Percentiles rank a stretch among this genome's conserved stretches.
These are phyloP conservation scores for Cercopithecus mona DNA, from an alignment of 2,113 vertebrate genomes.

Conservation along the genomic window DNA sequence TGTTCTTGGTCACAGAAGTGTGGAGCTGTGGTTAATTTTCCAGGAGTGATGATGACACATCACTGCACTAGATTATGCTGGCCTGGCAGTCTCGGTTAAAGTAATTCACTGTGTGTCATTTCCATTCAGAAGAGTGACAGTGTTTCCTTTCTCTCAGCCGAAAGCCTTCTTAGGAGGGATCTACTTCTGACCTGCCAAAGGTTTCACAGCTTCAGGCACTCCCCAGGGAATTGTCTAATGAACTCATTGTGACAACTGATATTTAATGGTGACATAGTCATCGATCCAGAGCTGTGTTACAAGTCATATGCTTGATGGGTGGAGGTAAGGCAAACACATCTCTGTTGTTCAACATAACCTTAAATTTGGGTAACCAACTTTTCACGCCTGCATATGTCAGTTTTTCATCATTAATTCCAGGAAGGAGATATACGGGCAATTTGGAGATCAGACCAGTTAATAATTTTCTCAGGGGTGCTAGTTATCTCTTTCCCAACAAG, in stretches of 20 bases:
- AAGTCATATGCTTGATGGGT: background rate
- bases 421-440: background rate
- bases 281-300: background rate
- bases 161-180: conserved; percentile 31
- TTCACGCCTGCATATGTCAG: background rate
- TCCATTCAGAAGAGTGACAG: conserved; percentile 39
- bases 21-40: conserved; percentile 40
- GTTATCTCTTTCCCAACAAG: background rate
- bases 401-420: background rate
- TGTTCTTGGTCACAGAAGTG: background rate
- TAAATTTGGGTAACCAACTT: background rate
- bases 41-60: background rate
- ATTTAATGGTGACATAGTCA: conserved; percentile 43
- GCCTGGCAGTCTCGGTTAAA: conserved; percentile 18
- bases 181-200: conserved; percentile 14
- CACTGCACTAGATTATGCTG: background rate
- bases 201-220: conserved; percentile 13
- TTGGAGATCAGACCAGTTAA: background rate
- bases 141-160: conserved; percentile 25
- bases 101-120: conserved; percentile 52
- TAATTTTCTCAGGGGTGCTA: background rate
- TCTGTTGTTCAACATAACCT: background rate
- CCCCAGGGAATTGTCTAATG: conserved; percentile 19
- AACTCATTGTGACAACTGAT: conserved; percentile 56
- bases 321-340: background rate